Evolutionary conservation across 2,888 invertebrate genomes (phyloP).

Genomic region (Amblyteles armatorius): DNA sequence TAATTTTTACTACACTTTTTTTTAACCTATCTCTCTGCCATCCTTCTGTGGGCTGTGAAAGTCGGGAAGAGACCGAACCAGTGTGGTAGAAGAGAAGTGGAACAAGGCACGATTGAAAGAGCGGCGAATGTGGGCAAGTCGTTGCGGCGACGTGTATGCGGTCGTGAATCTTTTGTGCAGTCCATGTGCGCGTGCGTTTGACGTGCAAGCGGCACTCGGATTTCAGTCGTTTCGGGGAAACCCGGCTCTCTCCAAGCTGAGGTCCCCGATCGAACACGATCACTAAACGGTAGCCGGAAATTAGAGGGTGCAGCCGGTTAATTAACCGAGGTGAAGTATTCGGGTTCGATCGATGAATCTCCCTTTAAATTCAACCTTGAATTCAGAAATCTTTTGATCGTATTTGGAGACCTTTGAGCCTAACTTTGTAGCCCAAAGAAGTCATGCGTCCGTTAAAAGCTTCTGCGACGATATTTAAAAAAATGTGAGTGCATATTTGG

Average conservation of each 20-base stretch:
- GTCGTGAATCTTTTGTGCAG: not conserved
- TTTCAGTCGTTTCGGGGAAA: not conserved
- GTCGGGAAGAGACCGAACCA: not conserved
- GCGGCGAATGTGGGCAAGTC: not conserved
- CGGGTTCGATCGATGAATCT: not conserved
- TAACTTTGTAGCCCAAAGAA: not conserved
- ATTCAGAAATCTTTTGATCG: not conserved
- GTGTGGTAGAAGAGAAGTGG: conserved; percentile 1
- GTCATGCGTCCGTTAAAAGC: not conserved
- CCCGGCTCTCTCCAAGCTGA: not conserved
- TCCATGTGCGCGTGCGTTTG: not conserved
- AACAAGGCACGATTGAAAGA: not conserved
- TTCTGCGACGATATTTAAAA: not conserved
- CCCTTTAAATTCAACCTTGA: not conserved
- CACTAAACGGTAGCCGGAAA: not conserved
- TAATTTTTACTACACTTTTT: not conserved
- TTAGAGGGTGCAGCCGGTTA: not conserved
- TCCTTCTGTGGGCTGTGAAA: not conserved
- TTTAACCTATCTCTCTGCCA: not conserved
- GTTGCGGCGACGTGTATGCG: not conserved
- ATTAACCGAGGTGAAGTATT: not conserved
- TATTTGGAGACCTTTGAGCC: not conserved
- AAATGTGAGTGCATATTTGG: not conserved
- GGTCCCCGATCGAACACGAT: not conserved
- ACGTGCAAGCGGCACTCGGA: not conserved